Evolutionary conservation across 2,888 invertebrate species (phyloP).

Genomic region (Heliconius ethilla): DNA sequence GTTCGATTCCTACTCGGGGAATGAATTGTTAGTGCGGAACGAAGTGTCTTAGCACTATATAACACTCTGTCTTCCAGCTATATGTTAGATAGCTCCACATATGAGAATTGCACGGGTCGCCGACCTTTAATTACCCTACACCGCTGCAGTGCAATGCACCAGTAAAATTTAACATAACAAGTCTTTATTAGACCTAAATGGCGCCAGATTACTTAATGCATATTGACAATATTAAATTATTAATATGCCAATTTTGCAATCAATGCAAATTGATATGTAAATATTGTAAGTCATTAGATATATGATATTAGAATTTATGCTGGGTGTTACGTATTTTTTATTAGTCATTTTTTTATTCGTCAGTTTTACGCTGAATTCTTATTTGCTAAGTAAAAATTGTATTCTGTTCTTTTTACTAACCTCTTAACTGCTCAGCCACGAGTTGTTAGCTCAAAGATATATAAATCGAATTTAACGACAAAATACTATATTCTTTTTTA

Average conservation of each 20-base stretch:
- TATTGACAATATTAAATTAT: constrained; percentile 40
- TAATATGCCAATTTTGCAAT: constrained; percentile 20
- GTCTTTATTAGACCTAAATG: constrained; percentile 73
- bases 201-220: constrained; percentile 48
- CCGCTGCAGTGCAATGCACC: constrained; percentile 77
- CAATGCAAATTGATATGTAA: constrained; percentile 11
- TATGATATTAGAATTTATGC: neutral
- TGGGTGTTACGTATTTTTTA: neutral
- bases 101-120: constrained; percentile 65
- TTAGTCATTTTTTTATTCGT: neutral
- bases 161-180: constrained; percentile 80
- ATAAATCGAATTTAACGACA: neutral
- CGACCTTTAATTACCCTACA: constrained; percentile 77
- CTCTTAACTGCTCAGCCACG: neutral
- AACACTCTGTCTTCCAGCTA: too few species aligned
- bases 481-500: neutral
- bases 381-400: neutral
- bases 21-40: too few species aligned
- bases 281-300: constrained; percentile 6
- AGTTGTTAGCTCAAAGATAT: neutral
- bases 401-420: neutral
- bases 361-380: neutral
- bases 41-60: too few species aligned
- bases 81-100: constrained; percentile 56
- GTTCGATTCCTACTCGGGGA: too few species aligned